Base-by-base conservation (phyloP, 2,888 invertebrate genomes). In the Gymnosoma rotundatum region DNA sequence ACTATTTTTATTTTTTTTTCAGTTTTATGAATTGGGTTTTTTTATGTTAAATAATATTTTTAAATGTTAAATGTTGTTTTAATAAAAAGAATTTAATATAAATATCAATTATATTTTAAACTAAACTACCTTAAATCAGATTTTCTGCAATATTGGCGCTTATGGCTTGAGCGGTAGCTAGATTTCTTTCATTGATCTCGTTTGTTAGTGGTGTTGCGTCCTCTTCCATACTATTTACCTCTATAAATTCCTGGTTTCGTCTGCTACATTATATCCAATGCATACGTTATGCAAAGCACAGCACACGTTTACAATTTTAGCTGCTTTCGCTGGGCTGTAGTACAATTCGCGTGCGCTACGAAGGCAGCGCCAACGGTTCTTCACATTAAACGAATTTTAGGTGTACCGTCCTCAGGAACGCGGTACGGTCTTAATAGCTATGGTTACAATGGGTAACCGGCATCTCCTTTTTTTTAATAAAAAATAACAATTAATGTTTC, bases 81-180 rank as follows among this genome's bases (percentile, higher is more conserved):
- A 10, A 10, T 38, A 38, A 38, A 6, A 38, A 38, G 38, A 38
- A 38, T 38, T 38, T 10, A 10, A 38, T 10, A 38, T 38, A 12
- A 8, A 38, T 38, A 38, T 38, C 2, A 38, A 38, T 38, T 38
- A 38, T 38, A 38, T 38, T 38, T 38, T 38, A 8, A 12, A 38
- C 8, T 38, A 10, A 38, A 10, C 12, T 38, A 6, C 12, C 7
- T 6, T 38, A 38, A 38, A 32, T 32, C 16, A 58, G 32, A 58
- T 58, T 58, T 58, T 58, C 32, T 58, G 58, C 58, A 58, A 58
- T 32, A 58, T 32, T 58, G 58, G 58, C 58, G 2, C 25, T 25
- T 25, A 25, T 25, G 25, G 25, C 25, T 58, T 32, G 58, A 58
- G 58, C 58, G 58, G 58, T 58, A 32, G 32, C 32, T 58, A 21